Conservation (phyloP, 1,140 invertebrate species). For the Dreissena polymorpha region DNA sequence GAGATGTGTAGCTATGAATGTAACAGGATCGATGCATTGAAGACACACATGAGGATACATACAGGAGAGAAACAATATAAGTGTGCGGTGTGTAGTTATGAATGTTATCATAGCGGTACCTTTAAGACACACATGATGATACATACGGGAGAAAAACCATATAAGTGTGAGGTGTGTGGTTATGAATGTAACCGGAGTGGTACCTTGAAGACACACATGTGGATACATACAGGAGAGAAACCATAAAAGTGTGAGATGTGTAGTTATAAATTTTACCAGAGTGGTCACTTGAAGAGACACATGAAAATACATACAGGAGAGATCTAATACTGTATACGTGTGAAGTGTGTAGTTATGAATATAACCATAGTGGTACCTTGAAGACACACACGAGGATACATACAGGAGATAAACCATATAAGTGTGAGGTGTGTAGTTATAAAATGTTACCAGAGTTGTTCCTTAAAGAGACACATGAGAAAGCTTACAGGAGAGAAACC, state of each 20-base stretch:
- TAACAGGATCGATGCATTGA: not conserved
- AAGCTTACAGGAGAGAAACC: not conserved
- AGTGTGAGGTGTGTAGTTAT: too few relatives aligned
- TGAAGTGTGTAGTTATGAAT: too few relatives aligned
- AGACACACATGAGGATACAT: not conserved
- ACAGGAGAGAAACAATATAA: not conserved
- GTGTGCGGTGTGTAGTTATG: slow-evolving; percentile 5
- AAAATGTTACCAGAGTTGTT: too few relatives aligned
- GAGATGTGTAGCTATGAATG: not conserved
- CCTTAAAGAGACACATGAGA: too few relatives aligned
- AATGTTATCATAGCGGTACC: not conserved
- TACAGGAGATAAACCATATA: not conserved
- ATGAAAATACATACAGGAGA: slow-evolving; percentile 10
- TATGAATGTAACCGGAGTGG: not conserved
- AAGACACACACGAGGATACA: not conserved
- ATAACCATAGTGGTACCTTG: too few relatives aligned
- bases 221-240: not conserved
- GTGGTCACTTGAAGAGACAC: not conserved
- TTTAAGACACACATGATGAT: not conserved
- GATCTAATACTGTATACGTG: not conserved
- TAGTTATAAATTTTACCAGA: not conserved
- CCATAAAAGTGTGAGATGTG: not conserved
- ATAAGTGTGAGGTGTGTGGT: not conserved
- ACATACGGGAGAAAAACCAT: not conserved
- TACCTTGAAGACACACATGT: not conserved